Conservation (phyloP, 2,888 invertebrate genomes). For the Drosophila pseudotakahashii region DNA sequence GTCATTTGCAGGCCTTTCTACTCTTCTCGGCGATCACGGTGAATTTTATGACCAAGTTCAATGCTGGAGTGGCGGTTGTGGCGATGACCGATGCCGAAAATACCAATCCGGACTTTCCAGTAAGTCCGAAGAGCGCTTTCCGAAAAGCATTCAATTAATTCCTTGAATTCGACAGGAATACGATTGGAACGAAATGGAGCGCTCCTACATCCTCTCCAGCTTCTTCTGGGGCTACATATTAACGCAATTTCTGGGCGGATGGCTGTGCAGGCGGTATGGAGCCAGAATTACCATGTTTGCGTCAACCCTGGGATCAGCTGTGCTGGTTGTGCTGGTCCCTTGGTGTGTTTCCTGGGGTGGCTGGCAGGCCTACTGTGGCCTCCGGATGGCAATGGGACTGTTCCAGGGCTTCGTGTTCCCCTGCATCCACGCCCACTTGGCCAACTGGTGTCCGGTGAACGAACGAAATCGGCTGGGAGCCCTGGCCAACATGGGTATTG, state of each 20-base stretch:
- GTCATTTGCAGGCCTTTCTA: constrained; percentile 87
- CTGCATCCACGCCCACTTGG: constrained; percentile 87
- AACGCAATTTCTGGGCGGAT: constrained; percentile 87
- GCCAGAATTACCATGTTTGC: constrained; percentile 87
- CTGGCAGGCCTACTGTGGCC: constrained; percentile 86
- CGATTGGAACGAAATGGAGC: constrained; percentile 85
- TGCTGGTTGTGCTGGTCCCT: constrained; percentile 89
- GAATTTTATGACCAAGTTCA: constrained; percentile 88
- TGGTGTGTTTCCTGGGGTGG: constrained; percentile 87
- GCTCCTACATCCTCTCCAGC: constrained; percentile 88
- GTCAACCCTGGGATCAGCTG: constrained; percentile 87
- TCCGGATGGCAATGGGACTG: constrained; percentile 88
- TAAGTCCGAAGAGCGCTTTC: constrained; percentile 68
- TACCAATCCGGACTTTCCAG: constrained; percentile 85
- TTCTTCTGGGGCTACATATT: constrained; percentile 92
- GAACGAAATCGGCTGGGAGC: constrained; percentile 87
- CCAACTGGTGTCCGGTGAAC: constrained; percentile 89
- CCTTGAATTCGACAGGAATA: constrained; percentile 67
- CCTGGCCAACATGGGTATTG: constrained; percentile 86
- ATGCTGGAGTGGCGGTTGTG: constrained; percentile 89
- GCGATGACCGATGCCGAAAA: constrained; percentile 88
- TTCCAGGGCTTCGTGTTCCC: constrained; percentile 89
- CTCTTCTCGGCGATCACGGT: constrained; percentile 87
- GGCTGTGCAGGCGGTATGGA: constrained; percentile 89
- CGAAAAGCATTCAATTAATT: neutral